Percentiles rank a stretch among this genome's conserved stretches.
Conservation (phyloP, 2,888 invertebrate species). For the Heteromurus nitidus region DNA sequence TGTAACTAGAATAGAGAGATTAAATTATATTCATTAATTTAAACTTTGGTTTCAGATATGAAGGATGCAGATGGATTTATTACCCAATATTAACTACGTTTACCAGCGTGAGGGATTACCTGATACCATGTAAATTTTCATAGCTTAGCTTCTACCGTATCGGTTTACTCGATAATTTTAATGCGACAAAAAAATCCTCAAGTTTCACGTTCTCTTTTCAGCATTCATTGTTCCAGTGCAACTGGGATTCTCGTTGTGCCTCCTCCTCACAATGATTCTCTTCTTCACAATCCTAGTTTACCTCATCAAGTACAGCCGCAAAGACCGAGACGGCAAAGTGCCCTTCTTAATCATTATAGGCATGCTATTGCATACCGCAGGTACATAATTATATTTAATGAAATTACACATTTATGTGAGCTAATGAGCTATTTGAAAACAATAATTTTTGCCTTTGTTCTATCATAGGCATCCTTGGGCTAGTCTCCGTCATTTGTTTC, state of each 20-base stretch:
- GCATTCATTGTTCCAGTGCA: conserved; percentile 97
- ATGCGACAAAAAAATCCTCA: neutral
- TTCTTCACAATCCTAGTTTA: conserved; percentile 86
- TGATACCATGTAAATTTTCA: conserved; percentile 86
- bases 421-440: neutral
- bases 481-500: conserved; percentile 90
- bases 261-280: conserved; percentile 85
- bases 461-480: conserved; percentile 83
- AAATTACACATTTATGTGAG: neutral
- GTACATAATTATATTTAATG: conserved; percentile 75
- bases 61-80: conserved; percentile 97
- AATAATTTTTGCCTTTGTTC: neutral
- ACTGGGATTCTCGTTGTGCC: conserved; percentile 91
- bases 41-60: conserved; percentile 85
- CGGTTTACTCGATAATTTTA: neutral
- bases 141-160: too few species aligned
- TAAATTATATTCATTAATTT: too few species aligned
- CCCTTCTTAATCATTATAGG: conserved; percentile 82
- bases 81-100: conserved; percentile 95
- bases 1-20: too few species aligned
- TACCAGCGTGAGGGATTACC: conserved; percentile 89
- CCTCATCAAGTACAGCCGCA: conserved; percentile 89
- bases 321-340: conserved; percentile 83
- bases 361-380: conserved; percentile 80
- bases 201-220: conserved; percentile 76